Evolutionary conservation across 2,797 vertebrate genomes (phyloP).

Genomic region (Microctenopoma stevenorrisi): DNA sequence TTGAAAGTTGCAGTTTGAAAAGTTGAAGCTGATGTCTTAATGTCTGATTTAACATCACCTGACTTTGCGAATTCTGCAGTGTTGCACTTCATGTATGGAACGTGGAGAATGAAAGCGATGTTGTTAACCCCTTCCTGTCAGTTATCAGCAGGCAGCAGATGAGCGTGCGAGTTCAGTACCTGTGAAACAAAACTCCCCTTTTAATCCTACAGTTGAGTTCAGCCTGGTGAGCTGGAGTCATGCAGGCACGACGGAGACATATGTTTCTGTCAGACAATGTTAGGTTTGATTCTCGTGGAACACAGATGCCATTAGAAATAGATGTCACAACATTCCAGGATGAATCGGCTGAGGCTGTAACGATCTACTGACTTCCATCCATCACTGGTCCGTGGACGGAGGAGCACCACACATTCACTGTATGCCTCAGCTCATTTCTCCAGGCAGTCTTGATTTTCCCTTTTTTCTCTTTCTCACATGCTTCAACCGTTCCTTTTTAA

Average conservation of each 20-base stretch:
- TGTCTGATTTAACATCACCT: background rate
- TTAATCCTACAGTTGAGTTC: slow-evolving; percentile 32
- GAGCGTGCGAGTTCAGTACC: slow-evolving; percentile 24
- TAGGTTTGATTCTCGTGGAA: slow-evolving; percentile 68
- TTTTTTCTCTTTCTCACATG: slow-evolving; percentile 23
- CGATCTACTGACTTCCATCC: slow-evolving; percentile 80
- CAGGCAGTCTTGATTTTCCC: slow-evolving; percentile 34
- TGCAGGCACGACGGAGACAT: slow-evolving; percentile 69
- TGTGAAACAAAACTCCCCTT: slow-evolving; percentile 44
- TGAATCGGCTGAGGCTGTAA: slow-evolving; percentile 73
- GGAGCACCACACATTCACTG: slow-evolving; percentile 35
- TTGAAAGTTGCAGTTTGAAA: slow-evolving; percentile 6
- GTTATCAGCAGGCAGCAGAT: slow-evolving; percentile 18
- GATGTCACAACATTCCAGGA: slow-evolving; percentile 77
- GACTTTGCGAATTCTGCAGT: background rate
- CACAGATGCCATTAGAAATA: slow-evolving; percentile 76
- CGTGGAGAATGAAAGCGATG: background rate
- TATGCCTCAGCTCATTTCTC: slow-evolving; percentile 51
- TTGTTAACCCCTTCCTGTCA: background rate
- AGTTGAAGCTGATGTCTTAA: too few species aligned
- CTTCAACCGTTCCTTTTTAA: slow-evolving; percentile 18
- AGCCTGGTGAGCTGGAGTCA: slow-evolving; percentile 49
- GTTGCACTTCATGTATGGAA: background rate
- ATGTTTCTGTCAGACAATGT: slow-evolving; percentile 75
- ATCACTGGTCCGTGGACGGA: slow-evolving; percentile 66